Base-by-base conservation (phyloP, 2,888 invertebrate species). In the Hypercompe scribonia region DNA sequence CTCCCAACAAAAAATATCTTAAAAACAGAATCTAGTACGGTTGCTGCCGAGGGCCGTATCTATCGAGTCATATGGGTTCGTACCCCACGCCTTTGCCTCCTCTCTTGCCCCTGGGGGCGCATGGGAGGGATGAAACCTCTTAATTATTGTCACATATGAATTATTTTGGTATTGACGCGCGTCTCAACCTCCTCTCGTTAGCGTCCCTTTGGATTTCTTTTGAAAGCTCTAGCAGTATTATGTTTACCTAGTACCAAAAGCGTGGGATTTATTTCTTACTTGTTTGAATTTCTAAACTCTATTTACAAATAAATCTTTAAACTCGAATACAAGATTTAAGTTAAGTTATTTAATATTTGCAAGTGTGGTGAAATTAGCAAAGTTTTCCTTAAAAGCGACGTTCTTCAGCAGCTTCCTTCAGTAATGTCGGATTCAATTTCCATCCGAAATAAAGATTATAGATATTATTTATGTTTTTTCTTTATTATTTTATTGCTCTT, bases 81-180 rank as follows among this genome's bases (percentile, higher is more conserved):
- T 77, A 83, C 84, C 86, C 83, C 77, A 74, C 80, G 77, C 82
- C 83, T 85, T 77, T 76, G 63, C 85, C 85, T 84, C 85, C 79
- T 73, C 65, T 69, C 81, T 82, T 78, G 81, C 88, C 87, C 88
- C 87, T 74, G 80, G 87, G 90, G 91, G 87, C 77, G 80, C 80
- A 77, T 76, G 86, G 89, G 84, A 81, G 84, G 84, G 84, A 81
- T 83, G 84, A 81, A 84, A 84, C 84, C 84, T 84, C 93, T 92
- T 93, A 94, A 94, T 94, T 94, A 94, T 94, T 93, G 93, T 93
- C 93, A 93, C 93, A 93, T 94, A 91, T 93, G 94, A 94, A 92
- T 94, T 93, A 94, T 94, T 93, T 93, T 91, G 92, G 90, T 93
- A 94, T 93, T 91, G 93, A 92, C 91, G 92, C 90, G 88, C 81